Percentiles rank a stretch among this genome's conserved stretches.
These are phyloP conservation scores for Melolontha melolontha DNA, from an alignment of 2,888 invertebrate species.

Conservation along the genomic window DNA sequence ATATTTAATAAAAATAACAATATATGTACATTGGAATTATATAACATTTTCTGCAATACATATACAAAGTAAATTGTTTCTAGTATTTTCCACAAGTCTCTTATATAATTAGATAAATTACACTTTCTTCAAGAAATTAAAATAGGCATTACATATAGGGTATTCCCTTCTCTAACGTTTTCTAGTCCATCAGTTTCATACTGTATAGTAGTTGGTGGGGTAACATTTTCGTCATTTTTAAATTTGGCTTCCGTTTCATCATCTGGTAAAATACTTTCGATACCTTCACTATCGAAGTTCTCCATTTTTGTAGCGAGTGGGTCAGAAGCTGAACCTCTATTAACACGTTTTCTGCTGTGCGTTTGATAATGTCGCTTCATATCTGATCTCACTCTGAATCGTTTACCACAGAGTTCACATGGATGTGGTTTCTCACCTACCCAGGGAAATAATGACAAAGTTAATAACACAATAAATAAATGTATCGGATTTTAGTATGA, in stretches of 20 bases:
- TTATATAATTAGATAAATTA: constrained; percentile 4
- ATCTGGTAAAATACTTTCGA: constrained; percentile 54
- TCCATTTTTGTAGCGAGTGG: constrained; percentile 50
- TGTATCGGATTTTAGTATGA: too few relatives aligned
- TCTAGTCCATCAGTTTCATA: constrained; percentile 50
- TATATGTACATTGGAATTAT: constrained; percentile 37
- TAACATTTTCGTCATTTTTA: constrained; percentile 59
- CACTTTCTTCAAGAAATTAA: constrained; percentile 52
- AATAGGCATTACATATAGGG: constrained; percentile 64
- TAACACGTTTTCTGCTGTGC: constrained; percentile 67
- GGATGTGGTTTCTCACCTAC: constrained; percentile 82
- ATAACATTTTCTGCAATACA: constrained; percentile 20
- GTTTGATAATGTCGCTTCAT: constrained; percentile 83
- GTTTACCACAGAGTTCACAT: constrained; percentile 82
- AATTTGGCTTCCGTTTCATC: constrained; percentile 59
- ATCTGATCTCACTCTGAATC: constrained; percentile 86
- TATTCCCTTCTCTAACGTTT: constrained; percentile 63
- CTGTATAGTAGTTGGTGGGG: constrained; percentile 46
- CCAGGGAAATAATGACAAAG: constrained; percentile 46
- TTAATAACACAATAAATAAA: constrained; percentile 3
- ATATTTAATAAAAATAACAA: constrained; percentile 39
- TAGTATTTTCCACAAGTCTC: background rate
- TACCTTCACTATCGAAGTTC: constrained; percentile 49
- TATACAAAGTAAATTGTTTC: constrained; percentile 12
- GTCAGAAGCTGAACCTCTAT: constrained; percentile 45